Evolutionary conservation across 2,888 invertebrate genomes (phyloP).

Genomic region (Ashinkailepas kermadecensis): DNA sequence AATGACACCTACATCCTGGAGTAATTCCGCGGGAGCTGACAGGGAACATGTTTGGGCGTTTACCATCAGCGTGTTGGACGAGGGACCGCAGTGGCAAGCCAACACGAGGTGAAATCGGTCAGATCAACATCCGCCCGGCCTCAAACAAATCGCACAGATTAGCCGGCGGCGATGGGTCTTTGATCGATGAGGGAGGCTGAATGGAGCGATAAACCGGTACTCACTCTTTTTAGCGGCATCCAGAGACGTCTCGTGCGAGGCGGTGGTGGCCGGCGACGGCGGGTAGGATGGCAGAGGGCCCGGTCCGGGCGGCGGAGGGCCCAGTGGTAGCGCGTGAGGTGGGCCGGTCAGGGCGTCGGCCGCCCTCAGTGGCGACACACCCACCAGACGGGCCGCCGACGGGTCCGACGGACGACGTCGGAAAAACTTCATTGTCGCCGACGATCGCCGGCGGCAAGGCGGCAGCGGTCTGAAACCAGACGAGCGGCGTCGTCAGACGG

Average conservation of each 20-base stretch:
- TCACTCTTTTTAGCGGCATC: slow-evolving; percentile 9
- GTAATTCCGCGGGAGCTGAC: no score
- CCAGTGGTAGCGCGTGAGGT: slow-evolving; percentile 4
- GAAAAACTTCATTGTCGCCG: slow-evolving; percentile 5
- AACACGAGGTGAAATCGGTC: no score
- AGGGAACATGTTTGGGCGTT: no score
- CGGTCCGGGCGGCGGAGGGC: not conserved
- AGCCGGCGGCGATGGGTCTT: no score
- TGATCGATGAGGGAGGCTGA: no score
- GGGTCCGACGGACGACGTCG: slow-evolving; percentile 1
- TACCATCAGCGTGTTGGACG: no score
- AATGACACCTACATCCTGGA: no score
- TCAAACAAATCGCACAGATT: no score
- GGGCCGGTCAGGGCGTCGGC: not conserved
- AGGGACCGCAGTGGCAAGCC: no score
- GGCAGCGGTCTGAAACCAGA: not conserved
- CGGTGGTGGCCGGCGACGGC: not conserved
- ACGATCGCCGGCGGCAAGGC: not conserved
- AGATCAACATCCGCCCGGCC: no score
- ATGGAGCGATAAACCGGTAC: not conserved
- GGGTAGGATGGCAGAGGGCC: not conserved
- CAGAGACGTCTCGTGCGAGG: not conserved
- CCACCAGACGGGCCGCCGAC: not conserved
- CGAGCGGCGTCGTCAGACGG: not conserved
- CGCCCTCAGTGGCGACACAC: not conserved